Conservation (phyloP, 1,140 invertebrate species). For the Danaus melanippus region DNA sequence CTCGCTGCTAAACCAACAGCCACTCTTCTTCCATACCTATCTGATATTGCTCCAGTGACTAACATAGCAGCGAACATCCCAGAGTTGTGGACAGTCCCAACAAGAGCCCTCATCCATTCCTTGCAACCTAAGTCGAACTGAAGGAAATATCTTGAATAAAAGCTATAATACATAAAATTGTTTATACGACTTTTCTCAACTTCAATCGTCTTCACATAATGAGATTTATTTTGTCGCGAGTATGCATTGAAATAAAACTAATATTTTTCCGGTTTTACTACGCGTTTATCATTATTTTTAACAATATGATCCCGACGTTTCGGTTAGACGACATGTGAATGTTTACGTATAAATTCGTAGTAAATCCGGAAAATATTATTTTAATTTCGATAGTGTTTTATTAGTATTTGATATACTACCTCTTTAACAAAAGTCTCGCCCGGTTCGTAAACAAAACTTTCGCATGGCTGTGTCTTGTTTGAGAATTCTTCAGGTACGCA, state of each 20-base stretch:
- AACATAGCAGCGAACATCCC: slow-evolving; percentile 81
- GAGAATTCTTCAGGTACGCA: slow-evolving; percentile 42
- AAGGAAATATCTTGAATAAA: slow-evolving; percentile 7
- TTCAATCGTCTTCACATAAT: too few species aligned
- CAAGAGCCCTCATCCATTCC: slow-evolving; percentile 79
- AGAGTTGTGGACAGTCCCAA: slow-evolving; percentile 81
- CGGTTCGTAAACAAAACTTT: slow-evolving; percentile 46
- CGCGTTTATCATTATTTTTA: too few species aligned
- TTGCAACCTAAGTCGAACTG: slow-evolving; percentile 67
- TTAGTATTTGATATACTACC: slow-evolving; percentile 24
- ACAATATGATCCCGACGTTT: too few species aligned
- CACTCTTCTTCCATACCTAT: slow-evolving; percentile 68
- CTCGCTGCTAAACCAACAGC: slow-evolving; percentile 42
- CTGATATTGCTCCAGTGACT: slow-evolving; percentile 78
- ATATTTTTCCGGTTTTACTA: too few species aligned
- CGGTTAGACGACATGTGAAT: not conserved
- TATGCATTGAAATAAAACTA: too few species aligned
- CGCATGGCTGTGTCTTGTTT: slow-evolving; percentile 39
- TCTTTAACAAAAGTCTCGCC: slow-evolving; percentile 52
- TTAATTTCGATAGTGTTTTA: not conserved
- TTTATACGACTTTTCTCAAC: too few species aligned
- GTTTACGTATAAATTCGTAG: too few species aligned
- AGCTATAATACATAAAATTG: too few species aligned
- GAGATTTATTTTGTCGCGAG: too few species aligned
- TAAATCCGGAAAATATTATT: not conserved